Percentiles rank a stretch among this genome's conserved stretches.
Conservation (phyloP, 2,888 invertebrate species). For the Lampropteryx suffumata region DNA sequence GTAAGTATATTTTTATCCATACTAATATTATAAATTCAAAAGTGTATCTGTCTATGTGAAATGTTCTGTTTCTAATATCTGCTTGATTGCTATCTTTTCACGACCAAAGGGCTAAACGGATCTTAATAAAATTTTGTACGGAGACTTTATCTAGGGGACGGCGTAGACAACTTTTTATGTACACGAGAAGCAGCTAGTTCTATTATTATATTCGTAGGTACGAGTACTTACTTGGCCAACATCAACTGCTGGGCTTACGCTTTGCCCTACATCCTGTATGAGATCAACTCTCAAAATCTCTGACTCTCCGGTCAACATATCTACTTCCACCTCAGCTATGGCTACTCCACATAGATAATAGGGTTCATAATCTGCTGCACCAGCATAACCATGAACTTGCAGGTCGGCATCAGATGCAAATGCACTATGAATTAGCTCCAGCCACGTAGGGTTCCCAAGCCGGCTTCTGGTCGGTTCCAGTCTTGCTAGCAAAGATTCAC, state of each 20-base stretch:
- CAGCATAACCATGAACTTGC: conserved; percentile 48
- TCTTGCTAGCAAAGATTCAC: conserved; percentile 67
- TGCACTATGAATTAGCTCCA: conserved; percentile 73
- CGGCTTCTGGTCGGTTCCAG: conserved; percentile 63
- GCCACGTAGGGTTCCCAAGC: conserved; percentile 70
- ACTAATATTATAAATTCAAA: too few relatives aligned
- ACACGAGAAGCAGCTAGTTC: too few relatives aligned
- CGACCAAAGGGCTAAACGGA: too few relatives aligned
- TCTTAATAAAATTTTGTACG: too few relatives aligned
- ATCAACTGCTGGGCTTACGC: conserved; percentile 85
- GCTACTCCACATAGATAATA: conserved; percentile 77
- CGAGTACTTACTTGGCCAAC: conserved; percentile 84
- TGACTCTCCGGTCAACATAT: conserved; percentile 87
- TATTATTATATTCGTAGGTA: conserved; percentile 3
- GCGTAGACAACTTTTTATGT: too few relatives aligned
- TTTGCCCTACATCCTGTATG: conserved; percentile 85
- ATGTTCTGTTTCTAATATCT: too few relatives aligned
- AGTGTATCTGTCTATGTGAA: too few relatives aligned
- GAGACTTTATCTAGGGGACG: too few relatives aligned
- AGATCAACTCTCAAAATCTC: conserved; percentile 84
- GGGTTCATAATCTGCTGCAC: conserved; percentile 37
- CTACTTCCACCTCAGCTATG: conserved; percentile 86
- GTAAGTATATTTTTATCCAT: too few relatives aligned
- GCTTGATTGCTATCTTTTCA: too few relatives aligned
- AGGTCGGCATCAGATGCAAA: conserved; percentile 49